Evolutionary conservation across 1,140 invertebrate species (phyloP).

Genomic region (Calliopsis andreniformis): DNA sequence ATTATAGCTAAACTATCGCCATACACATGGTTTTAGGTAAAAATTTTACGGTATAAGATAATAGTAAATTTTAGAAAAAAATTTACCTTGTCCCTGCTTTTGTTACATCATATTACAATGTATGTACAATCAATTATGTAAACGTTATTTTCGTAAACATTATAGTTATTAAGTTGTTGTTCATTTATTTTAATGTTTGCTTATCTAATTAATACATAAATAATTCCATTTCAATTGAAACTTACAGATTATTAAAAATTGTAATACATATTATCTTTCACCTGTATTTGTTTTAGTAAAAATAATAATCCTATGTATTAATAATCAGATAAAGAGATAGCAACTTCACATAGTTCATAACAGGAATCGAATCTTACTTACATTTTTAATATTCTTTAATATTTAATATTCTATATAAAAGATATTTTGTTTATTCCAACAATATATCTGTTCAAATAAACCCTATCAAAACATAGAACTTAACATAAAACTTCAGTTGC

Average conservation of each 20-base stretch:
- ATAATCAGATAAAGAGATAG: not conserved
- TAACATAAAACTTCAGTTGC: no score
- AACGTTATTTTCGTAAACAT: slow-evolving; percentile 6
- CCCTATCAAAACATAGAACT: no score
- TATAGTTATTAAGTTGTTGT: not conserved
- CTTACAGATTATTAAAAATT: not conserved
- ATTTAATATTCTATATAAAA: no score
- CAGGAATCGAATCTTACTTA: not conserved
- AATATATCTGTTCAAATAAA: not conserved
- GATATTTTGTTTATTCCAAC: not conserved
- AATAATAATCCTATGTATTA: slow-evolving; percentile 4
- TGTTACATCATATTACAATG: slow-evolving; percentile 23
- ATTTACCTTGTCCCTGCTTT: not conserved
- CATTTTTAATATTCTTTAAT: not conserved
- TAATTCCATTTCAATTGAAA: not conserved
- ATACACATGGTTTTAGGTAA: no score
- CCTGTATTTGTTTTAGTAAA: not conserved
- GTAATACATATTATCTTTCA: not conserved
- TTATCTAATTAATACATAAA: not conserved
- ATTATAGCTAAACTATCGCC: no score
- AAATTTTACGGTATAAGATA: no score
- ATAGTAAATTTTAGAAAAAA: no score
- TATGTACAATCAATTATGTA: slow-evolving; percentile 28
- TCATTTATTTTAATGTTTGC: slow-evolving; percentile 8
- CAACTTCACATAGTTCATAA: not conserved